Evolutionary conservation across 2,797 vertebrate genomes (phyloP).

Genomic region (Vespertilio murinus): DNA sequence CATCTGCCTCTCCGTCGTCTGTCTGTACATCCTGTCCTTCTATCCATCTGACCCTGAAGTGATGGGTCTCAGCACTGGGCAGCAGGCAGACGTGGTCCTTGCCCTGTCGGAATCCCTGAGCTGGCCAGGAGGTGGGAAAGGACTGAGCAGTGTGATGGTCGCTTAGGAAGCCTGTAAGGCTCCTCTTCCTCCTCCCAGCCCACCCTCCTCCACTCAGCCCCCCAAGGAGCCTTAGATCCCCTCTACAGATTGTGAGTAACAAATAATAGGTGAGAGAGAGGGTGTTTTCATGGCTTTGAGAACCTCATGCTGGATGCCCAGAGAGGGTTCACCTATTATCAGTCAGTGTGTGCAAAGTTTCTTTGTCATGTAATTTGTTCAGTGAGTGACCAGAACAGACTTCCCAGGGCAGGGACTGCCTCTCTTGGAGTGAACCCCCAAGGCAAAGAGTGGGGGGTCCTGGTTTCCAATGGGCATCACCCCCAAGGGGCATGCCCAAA

Average conservation of each 20-base stretch:
- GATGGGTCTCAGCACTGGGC: background rate
- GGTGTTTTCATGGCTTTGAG: background rate
- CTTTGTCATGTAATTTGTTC: background rate
- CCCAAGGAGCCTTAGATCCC: background rate
- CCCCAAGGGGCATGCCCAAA: background rate
- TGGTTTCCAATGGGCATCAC: background rate
- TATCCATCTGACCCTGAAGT: background rate
- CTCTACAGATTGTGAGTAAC: background rate
- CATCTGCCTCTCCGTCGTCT: background rate
- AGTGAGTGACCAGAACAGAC: background rate
- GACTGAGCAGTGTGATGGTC: background rate
- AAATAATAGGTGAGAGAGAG: background rate
- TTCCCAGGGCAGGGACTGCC: background rate
- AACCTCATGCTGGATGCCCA: too few relatives aligned
- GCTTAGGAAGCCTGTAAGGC: background rate
- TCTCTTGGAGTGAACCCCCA: background rate
- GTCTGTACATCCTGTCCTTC: background rate
- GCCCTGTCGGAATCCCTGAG: background rate
- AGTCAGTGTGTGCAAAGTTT: too few relatives aligned
- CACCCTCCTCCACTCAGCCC: background rate
- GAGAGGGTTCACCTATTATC: background rate
- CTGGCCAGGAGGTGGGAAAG: background rate
- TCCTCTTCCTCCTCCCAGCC: background rate
- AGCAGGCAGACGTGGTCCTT: background rate
- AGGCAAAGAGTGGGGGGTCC: background rate